Conservation (phyloP, 2,113 vertebrate genomes). For the Geococcyx californianus region DNA sequence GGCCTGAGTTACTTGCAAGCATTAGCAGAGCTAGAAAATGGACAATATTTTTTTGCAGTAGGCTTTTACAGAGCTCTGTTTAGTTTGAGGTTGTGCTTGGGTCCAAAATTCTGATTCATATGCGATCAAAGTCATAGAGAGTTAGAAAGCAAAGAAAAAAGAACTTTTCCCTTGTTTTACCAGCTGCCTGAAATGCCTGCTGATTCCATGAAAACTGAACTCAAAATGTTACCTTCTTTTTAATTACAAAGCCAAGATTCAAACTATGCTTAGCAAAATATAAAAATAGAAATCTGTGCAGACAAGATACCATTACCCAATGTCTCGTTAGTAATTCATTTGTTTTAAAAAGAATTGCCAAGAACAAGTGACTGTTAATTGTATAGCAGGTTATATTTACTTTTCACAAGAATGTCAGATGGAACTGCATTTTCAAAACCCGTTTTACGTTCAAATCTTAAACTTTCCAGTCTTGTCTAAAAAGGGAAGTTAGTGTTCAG, state of each 20-base stretch:
- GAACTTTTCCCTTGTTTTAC: not conserved
- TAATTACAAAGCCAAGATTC: slow-evolving; percentile 48
- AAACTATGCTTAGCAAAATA: slow-evolving; percentile 1
- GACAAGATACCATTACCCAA: slow-evolving; percentile 34
- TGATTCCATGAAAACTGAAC: not conserved
- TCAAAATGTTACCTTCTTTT: slow-evolving; percentile 11
- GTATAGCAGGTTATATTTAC: slow-evolving; percentile 24
- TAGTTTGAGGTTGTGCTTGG: not conserved
- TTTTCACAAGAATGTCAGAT: slow-evolving; percentile 4
- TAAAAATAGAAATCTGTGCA: slow-evolving; percentile 46
- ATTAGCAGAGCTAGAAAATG: not conserved
- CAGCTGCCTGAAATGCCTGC: not conserved
- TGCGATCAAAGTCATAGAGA: not conserved
- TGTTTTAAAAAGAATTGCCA: slow-evolving; percentile 25
- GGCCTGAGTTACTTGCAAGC: not conserved
- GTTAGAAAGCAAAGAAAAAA: not conserved
- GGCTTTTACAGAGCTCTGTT: not conserved
- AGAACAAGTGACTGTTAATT: slow-evolving; percentile 40
- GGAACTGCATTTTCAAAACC: not conserved
- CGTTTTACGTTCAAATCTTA: not conserved
- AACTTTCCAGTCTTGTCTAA: not conserved
- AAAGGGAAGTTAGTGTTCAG: not conserved
- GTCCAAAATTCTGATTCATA: not conserved
- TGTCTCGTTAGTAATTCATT: slow-evolving; percentile 13
- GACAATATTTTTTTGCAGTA: not conserved